A percentile compares a stretch with the other conserved stretches of the same genome.
These are phyloP conservation scores for Rhyacichthys aspro DNA, from an alignment of 2,797 vertebrate species.

Conservation along the genomic window DNA sequence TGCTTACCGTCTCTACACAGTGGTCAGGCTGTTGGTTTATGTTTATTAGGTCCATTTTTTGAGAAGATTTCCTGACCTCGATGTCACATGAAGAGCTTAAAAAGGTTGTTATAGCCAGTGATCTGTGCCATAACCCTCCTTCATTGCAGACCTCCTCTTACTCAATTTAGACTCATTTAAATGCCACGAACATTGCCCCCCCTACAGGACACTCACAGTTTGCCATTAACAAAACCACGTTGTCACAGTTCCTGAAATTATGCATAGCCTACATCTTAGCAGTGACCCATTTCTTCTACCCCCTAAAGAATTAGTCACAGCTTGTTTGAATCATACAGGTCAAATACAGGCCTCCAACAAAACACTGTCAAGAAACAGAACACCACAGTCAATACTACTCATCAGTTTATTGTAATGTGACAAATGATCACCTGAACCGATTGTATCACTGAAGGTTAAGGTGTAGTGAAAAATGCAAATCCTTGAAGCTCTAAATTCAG, in stretches of 20 bases:
- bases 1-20: slow-evolving; percentile 27
- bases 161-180: slow-evolving; percentile 21
- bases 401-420: slow-evolving; percentile 8
- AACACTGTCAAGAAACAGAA: not conserved
- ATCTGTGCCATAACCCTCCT: slow-evolving; percentile 10
- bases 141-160: not conserved
- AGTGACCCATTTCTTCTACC: too few relatives aligned
- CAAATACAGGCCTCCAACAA: not conserved
- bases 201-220: slow-evolving; percentile 8
- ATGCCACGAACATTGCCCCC: slow-evolving; percentile 14
- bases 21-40: not conserved
- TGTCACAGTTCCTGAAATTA: not conserved
- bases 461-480: slow-evolving; percentile 9
- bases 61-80: slow-evolving; percentile 6
- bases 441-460: slow-evolving; percentile 6
- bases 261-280: too few relatives aligned
- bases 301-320: too few relatives aligned
- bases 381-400: not conserved
- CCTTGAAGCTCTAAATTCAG: not conserved
- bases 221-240: not conserved
- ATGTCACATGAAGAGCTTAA: slow-evolving; percentile 24
- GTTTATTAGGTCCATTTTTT: slow-evolving; percentile 30
- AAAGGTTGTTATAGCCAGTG: rapidly evolving
- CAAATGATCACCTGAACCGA: not conserved
- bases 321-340: too few relatives aligned